Evolutionary conservation across 2,113 vertebrate species (phyloP).

Genomic region (Sapayoa aenigma): DNA sequence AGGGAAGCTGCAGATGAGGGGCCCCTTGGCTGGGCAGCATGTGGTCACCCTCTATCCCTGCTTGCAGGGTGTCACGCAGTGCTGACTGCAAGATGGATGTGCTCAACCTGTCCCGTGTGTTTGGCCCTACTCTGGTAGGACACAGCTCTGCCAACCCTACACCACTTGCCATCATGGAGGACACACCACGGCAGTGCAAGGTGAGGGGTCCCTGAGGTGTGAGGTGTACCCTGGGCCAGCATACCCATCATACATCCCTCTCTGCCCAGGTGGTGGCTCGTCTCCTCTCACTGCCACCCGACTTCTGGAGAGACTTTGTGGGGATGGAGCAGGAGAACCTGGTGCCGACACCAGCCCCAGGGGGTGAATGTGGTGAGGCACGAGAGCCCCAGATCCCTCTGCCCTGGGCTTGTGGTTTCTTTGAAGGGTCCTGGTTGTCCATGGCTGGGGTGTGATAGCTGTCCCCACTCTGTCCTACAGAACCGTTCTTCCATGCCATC

Average conservation of each 20-base stretch:
- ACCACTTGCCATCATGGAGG: conserved; percentile 78
- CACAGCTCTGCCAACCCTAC: conserved; percentile 77
- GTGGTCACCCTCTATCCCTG: fast-evolving
- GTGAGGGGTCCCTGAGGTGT: not conserved
- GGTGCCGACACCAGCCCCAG: fast-evolving
- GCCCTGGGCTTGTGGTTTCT: not conserved
- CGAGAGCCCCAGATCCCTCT: fast-evolving
- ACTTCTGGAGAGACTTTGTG: conserved; percentile 76
- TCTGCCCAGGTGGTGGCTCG: conserved; percentile 75
- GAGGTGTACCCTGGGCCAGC: fast-evolving
- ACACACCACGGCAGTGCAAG: conserved; percentile 79
- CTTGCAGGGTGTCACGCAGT: conserved; percentile 73
- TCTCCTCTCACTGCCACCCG: conserved; percentile 73
- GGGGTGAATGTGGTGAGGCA: not conserved
- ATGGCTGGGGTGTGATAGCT: fast-evolving
- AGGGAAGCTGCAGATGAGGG: fast-evolving
- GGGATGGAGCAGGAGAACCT: conserved; percentile 39
- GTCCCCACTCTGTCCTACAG: not conserved
- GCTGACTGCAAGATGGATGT: conserved; percentile 82
- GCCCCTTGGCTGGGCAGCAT: not conserved
- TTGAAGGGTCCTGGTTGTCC: not conserved
- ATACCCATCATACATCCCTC: not conserved
- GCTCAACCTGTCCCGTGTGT: conserved; percentile 81
- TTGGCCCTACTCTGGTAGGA: conserved; percentile 85
- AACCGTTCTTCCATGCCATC: conserved; percentile 64